Evolutionary conservation across 2,888 invertebrate genomes (phyloP), one percentile per base, ranked within the genome.

Genomic region (Tenodera sinensis): DNA sequence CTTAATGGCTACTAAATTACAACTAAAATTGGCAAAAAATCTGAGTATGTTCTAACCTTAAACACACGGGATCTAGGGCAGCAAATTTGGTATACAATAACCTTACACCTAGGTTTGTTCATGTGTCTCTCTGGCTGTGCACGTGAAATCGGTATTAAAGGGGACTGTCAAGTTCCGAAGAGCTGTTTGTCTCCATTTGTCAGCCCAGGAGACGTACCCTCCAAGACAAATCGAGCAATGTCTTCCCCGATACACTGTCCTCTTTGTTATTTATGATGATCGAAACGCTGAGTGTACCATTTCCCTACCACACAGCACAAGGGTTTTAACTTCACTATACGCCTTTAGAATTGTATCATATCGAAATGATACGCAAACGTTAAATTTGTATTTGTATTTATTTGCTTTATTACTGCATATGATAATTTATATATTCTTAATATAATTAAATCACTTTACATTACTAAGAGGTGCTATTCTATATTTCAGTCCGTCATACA

Each of bases 131-230:
- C 54, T 15, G 15, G 15, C 54, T 25, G 54, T 71, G 54, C 54
- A 71, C 54, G 54, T 71, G 54, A 71, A 71, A 71, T 71, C 54
- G 54, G 54, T 71, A 71, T 71, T 71, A 71, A 71, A 71, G 54
- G 54, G 54, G 54, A 71, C 54, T 71, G 54, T 71, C 54, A 83
- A 84, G 34, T 88, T 84, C 85, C 85, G 83, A 86, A n/a, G 30
- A 83, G 89, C 82, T 89, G 89, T 89, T 89, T 85, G 89, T 89
- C 89, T 89, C 89, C 89, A 89, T 89, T 89, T 89, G 89, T 89
- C 89, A 89, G 85, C 85, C 89, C 85, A 85, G 27, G 85, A 85
- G 89, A 82, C 34, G 42, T 28, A 20, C 54, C 54, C 54, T 71
- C 54, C 20, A 71, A 71, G 54, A 71, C 54, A 71, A 71, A 71